phyloP scores from a whole-genome alignment of 2,113 vertebrate species.

The Nicator chloris region DNA sequence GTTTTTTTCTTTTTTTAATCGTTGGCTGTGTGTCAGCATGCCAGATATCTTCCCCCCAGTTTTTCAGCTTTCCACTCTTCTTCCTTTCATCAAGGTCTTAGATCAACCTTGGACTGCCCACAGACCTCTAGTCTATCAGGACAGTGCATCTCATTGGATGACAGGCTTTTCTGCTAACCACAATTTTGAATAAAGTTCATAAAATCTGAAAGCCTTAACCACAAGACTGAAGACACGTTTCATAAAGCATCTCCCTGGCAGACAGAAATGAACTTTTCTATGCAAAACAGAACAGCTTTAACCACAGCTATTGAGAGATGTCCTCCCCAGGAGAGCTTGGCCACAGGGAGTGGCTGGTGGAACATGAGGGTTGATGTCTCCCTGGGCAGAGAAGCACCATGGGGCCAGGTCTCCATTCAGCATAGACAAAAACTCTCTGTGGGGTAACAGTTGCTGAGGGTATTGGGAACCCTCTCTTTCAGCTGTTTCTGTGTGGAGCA shows the following conservation, averaged over 20 bases:
- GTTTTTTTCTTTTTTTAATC: neutral
- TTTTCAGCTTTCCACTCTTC: neutral
- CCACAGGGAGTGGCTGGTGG: neutral
- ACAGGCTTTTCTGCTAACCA: neutral
- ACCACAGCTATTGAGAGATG: neutral
- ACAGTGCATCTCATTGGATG: neutral
- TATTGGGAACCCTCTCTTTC: neutral
- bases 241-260: neutral
- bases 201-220: neutral
- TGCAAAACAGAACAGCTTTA: neutral
- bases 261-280: neutral
- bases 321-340: neutral
- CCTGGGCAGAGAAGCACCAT: neutral
- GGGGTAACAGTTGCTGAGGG: neutral
- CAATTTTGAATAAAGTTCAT: neutral
- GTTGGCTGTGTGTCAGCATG: neutral
- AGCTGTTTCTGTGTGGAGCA: neutral
- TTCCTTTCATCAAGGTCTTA: neutral
- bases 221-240: neutral
- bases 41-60: neutral
- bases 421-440: neutral
- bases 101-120: neutral
- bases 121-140: neutral
- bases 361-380: neutral
- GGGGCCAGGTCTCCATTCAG: neutral